Conservation (phyloP, 2,113 vertebrate species). For the Platysteira castanea region DNA sequence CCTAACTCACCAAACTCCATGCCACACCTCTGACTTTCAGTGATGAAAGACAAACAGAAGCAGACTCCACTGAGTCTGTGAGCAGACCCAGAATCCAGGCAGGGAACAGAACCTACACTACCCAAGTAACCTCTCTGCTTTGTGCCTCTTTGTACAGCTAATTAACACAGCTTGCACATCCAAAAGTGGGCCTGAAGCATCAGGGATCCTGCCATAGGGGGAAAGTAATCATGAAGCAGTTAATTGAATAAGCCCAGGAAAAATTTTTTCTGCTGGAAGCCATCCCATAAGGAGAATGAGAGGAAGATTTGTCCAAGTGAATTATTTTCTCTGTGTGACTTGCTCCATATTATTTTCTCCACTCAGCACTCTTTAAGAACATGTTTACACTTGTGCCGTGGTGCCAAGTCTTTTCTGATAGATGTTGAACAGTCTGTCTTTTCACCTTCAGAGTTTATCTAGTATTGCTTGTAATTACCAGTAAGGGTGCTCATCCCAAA, state of each 20-base stretch:
- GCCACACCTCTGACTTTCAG: not conserved
- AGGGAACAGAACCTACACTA: not conserved
- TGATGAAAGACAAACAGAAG: not conserved
- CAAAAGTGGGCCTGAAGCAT: not conserved
- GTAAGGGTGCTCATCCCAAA: not conserved
- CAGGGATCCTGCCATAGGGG: not conserved
- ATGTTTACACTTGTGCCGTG: not conserved
- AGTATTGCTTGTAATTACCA: not conserved
- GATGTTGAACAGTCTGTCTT: not conserved
- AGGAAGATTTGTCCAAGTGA: not conserved
- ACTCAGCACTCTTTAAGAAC: not conserved
- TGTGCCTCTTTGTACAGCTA: not conserved
- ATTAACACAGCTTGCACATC: not conserved
- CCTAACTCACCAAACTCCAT: not conserved
- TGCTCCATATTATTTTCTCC: not conserved
- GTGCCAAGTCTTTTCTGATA: not conserved
- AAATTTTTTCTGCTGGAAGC: not conserved
- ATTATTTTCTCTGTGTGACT: not conserved
- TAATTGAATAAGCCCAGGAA: conserved; percentile 25
- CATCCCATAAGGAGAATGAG: not conserved
- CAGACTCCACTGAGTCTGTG: not conserved
- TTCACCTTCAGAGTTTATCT: not conserved
- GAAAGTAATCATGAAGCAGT: conserved; percentile 10
- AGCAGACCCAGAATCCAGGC: not conserved
- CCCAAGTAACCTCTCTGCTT: not conserved